These are phyloP conservation scores for Campoletis raptor DNA, from an alignment of 2,888 invertebrate species.

Conservation along the genomic window DNA sequence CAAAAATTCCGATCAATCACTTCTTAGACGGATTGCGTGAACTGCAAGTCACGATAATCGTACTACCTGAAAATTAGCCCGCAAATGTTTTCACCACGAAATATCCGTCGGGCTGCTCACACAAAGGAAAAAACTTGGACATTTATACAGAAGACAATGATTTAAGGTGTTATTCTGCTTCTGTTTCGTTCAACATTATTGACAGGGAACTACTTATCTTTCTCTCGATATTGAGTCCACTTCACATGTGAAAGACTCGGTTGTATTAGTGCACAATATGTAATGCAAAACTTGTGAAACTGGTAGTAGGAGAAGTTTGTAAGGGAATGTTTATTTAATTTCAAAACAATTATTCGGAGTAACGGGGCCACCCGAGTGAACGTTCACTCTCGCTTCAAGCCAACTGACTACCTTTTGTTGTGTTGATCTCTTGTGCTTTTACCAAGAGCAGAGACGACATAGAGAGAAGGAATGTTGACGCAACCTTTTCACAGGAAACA, in stretches of 20 bases:
- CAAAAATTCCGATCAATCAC: conserved; percentile 61
- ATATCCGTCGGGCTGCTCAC: not conserved
- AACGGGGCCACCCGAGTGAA: conserved; percentile 70
- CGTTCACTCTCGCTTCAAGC: conserved; percentile 53
- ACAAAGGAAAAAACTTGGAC: not conserved
- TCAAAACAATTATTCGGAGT: conserved; percentile 72
- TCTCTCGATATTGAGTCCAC: conserved; percentile 45
- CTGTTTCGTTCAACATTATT: not conserved
- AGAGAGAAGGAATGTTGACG: conserved; percentile 49
- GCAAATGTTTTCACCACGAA: conserved; percentile 20
- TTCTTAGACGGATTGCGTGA: conserved; percentile 49
- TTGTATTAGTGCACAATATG: conserved; percentile 47
- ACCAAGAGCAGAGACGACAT: conserved; percentile 43
- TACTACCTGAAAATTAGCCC: conserved; percentile 41
- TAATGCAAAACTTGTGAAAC: conserved; percentile 58
- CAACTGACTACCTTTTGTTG: conserved; percentile 30
- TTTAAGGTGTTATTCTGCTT: conserved; percentile 23
- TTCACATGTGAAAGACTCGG: conserved; percentile 20
- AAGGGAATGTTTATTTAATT: conserved; percentile 69
- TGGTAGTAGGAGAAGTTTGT: not conserved
- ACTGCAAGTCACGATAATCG: conserved; percentile 22
- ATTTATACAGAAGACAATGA: not conserved
- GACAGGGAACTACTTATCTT: conserved; percentile 1
- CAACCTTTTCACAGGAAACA: conserved; percentile 46
- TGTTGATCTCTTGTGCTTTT: conserved; percentile 33